phyloP scores from a whole-genome alignment of 2,888 invertebrate species.

The Campoletis raptor region DNA sequence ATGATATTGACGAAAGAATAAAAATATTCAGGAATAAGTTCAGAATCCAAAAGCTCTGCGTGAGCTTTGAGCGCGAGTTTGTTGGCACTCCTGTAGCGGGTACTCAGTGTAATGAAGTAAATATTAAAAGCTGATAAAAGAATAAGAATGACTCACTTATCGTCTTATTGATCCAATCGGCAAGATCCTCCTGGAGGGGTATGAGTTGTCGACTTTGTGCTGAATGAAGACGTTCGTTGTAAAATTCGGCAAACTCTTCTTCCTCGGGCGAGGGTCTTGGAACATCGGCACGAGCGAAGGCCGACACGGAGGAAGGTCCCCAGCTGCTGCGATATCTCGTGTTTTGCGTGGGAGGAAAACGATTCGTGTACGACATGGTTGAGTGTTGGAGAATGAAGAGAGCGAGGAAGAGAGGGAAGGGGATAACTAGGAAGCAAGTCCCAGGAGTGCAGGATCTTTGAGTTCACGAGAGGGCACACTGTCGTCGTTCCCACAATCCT shows the following conservation, averaged over 20 bases:
- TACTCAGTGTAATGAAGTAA: background rate
- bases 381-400: background rate
- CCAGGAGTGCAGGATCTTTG: conserved; percentile 14
- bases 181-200: conserved; percentile 94
- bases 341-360: conserved; percentile 83
- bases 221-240: conserved; percentile 90
- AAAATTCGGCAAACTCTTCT: conserved; percentile 88
- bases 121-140: background rate
- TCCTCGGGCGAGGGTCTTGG: conserved; percentile 85
- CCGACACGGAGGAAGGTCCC: conserved; percentile 87
- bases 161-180: conserved; percentile 95
- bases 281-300: conserved; percentile 81
- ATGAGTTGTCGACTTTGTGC: conserved; percentile 92
- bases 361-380: conserved; percentile 83
- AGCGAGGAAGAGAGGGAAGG: background rate
- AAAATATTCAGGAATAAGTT: background rate
- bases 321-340: conserved; percentile 86
- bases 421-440: background rate
- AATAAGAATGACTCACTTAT: conserved; percentile 88
- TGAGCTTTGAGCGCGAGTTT: background rate
- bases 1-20: background rate
- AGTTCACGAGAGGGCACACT: background rate
- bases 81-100: background rate
- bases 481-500: conserved; percentile 36
- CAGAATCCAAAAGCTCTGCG: background rate